phyloP scores from a whole-genome alignment of 2,888 invertebrate genomes.

The Strigamia transsilvanica region DNA sequence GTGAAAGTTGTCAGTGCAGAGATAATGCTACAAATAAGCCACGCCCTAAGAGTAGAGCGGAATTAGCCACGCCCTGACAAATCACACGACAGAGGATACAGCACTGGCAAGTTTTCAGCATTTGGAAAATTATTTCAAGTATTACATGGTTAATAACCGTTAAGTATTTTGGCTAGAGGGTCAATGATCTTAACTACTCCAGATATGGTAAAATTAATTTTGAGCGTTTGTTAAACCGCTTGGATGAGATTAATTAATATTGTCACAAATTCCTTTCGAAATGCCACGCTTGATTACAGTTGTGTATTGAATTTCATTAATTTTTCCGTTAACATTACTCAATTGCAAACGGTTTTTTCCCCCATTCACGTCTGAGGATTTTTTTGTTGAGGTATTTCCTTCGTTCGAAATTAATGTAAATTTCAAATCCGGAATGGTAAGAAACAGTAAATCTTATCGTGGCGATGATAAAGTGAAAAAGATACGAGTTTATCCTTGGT shows the following conservation, averaged over 20 bases:
- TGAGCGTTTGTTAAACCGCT: slow-evolving; percentile 27
- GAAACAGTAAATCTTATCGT: neutral
- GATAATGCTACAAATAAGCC: slow-evolving; percentile 21
- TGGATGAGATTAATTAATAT: slow-evolving; percentile 36
- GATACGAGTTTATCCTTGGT: neutral
- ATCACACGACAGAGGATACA: slow-evolving; percentile 10
- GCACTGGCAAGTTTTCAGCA: neutral
- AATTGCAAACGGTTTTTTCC: neutral
- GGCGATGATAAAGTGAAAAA: neutral
- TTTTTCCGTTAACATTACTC: slow-evolving; percentile 1
- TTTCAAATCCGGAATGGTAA: neutral
- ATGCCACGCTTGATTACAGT: slow-evolving; percentile 41
- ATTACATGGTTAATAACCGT: neutral
- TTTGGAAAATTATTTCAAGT: slow-evolving; percentile 41
- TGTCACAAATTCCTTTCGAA: slow-evolving; percentile 45
- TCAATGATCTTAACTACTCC: neutral
- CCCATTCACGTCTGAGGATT: neutral
- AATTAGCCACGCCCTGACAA: slow-evolving; percentile 43
- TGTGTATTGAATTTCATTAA: slow-evolving; percentile 37
- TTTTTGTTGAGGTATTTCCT: neutral
- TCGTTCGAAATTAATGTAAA: neutral
- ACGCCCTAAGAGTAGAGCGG: neutral
- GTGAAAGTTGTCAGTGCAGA: slow-evolving; percentile 10
- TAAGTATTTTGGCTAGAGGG: slow-evolving; percentile 15
- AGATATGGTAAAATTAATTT: slow-evolving; percentile 24